Conservation (phyloP, 2,113 vertebrate genomes). For the Mus musculus region DNA sequence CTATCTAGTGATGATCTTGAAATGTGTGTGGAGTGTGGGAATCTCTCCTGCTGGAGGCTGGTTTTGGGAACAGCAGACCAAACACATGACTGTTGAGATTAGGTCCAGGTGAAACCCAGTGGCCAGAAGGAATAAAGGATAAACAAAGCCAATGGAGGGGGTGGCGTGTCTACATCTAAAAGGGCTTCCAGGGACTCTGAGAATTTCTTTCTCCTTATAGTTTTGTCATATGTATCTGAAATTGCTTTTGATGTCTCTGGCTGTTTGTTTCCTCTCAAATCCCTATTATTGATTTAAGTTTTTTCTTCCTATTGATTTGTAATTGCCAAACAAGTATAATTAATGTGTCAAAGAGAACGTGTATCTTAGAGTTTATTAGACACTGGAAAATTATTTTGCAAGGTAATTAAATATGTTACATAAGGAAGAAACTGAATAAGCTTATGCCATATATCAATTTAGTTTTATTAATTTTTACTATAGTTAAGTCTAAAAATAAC, state of each 20-base stretch:
- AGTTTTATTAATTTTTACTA: not conserved
- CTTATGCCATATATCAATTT: not conserved
- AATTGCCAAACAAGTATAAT: not conserved
- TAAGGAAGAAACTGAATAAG: not conserved
- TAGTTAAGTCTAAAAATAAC: not conserved
- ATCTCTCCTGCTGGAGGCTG: not conserved
- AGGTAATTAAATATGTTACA: not conserved
- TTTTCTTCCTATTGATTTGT: not conserved
- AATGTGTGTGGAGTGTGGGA: not conserved
- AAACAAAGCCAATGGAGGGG: not conserved
- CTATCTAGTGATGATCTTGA: too few relatives aligned
- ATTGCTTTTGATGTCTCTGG: not conserved
- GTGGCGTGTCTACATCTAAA: too few relatives aligned
- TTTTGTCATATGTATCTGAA: not conserved
- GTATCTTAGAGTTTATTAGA: not conserved
- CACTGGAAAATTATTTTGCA: not conserved
- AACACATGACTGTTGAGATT: not conserved
- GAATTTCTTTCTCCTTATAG: not conserved
- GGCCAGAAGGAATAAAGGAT: not conserved
- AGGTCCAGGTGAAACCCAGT: not conserved
- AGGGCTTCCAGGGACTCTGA: too few relatives aligned
- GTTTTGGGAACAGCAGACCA: not conserved
- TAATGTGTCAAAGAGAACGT: not conserved
- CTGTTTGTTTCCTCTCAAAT: not conserved
- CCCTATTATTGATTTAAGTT: not conserved